These are phyloP conservation scores for Melanotaenia duboulayi DNA, from an alignment of 2,113 vertebrate species.

Conservation along the genomic window DNA sequence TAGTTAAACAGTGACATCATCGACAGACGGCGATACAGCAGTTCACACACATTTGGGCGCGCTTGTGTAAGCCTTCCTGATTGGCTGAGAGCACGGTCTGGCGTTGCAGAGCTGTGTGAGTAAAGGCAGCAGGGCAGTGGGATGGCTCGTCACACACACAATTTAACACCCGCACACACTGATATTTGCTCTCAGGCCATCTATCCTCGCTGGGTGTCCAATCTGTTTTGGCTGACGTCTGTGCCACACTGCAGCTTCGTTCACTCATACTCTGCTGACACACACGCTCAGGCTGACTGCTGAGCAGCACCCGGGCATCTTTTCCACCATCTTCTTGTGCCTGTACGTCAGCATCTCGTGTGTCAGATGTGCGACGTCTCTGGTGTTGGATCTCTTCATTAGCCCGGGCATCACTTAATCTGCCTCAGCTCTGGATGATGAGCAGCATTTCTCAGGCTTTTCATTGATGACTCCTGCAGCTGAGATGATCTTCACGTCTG, in stretches of 20 bases:
- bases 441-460: slow-evolving; percentile 2
- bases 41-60: not conserved
- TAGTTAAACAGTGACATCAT: slow-evolving; percentile 36
- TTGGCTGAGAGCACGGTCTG: slow-evolving; percentile 50
- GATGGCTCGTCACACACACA: slow-evolving; percentile 5
- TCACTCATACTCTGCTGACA: slow-evolving; percentile 10
- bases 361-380: slow-evolving; percentile 36
- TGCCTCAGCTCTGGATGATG: not conserved
- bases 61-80: slow-evolving; percentile 16
- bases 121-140: slow-evolving; percentile 6
- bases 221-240: slow-evolving; percentile 53
- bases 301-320: slow-evolving; percentile 8
- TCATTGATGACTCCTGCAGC: not conserved
- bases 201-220: slow-evolving; percentile 36
- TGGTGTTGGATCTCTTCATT: slow-evolving; percentile 29
- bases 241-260: slow-evolving; percentile 19
- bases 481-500: slow-evolving; percentile 29
- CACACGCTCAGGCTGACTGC: slow-evolving; percentile 2
- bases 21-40: not conserved
- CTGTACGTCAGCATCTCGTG: slow-evolving; percentile 20
- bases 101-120: slow-evolving; percentile 42
- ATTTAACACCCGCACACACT: slow-evolving; percentile 4
- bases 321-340: slow-evolving; percentile 13
- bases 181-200: slow-evolving; percentile 36
- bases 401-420: slow-evolving; percentile 10